Conservation (phyloP, 1,140 invertebrate genomes). For the Aphelenchoides avenae region DNA sequence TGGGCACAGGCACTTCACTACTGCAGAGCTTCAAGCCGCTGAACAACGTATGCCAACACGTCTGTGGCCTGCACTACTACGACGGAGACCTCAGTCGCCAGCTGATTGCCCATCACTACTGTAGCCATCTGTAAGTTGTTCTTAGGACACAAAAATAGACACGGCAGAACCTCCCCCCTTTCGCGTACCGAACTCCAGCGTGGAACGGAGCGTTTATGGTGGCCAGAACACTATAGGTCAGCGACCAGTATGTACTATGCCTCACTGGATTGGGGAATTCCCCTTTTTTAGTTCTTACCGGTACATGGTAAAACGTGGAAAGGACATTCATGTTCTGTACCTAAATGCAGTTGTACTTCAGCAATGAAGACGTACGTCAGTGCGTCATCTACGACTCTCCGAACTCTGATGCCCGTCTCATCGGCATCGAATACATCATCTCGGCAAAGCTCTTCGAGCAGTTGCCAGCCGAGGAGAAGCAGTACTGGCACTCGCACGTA, state of each 20-base stretch:
- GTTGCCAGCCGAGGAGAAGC: neutral
- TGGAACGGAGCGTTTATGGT: no score
- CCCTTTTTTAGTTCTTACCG: no score
- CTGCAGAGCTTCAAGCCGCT: constrained; percentile 4
- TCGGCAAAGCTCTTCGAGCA: neutral
- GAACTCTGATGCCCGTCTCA: neutral
- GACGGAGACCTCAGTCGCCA: neutral
- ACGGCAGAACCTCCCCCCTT: no score
- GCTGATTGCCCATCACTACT: constrained; percentile 3
- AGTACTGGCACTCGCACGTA: constrained; percentile 3
- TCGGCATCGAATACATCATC: constrained; percentile 5
- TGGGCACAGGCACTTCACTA: neutral
- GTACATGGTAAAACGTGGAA: no score
- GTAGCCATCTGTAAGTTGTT: constrained; percentile 5
- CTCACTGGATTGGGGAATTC: no score
- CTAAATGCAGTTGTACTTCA: no score
- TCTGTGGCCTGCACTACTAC: neutral
- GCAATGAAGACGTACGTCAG: constrained; percentile 1
- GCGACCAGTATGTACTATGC: no score
- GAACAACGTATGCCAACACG: constrained; percentile 1
- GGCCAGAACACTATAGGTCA: no score
- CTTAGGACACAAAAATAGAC: no score
- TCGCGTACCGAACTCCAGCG: no score
- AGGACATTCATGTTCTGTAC: no score
- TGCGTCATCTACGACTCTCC: constrained; percentile 1